These are phyloP conservation scores for Entosphenus tridentatus DNA, from an alignment of 2,113 vertebrate genomes.

Conservation along the genomic window DNA sequence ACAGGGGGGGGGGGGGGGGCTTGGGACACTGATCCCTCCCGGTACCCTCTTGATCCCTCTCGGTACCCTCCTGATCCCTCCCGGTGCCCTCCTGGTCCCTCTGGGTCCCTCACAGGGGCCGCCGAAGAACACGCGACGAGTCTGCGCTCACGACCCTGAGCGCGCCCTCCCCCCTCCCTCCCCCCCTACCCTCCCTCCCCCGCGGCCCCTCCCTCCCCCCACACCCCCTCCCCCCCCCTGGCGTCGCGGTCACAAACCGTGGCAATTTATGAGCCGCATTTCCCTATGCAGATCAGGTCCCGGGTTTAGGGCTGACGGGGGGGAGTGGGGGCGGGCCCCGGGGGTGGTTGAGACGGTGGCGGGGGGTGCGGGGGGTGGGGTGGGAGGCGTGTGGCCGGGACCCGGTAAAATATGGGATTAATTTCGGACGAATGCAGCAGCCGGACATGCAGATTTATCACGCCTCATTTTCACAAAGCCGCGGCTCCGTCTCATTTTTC, in stretches of 20 bases:
- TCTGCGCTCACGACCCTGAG: too few relatives aligned
- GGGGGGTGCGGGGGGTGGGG: not conserved
- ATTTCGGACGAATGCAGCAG: constrained; percentile 7
- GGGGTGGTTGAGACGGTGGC: not conserved
- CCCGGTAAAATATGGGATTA: constrained; percentile 5
- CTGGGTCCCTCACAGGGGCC: too few relatives aligned
- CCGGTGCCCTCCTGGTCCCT: too few relatives aligned
- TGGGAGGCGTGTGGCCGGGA: not conserved
- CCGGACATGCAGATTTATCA: constrained; percentile 36
- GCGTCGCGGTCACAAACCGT: too few relatives aligned
- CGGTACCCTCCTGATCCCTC: too few relatives aligned
- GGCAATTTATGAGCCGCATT: constrained; percentile 4
- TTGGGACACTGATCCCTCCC: not conserved
- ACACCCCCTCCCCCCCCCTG: not conserved
- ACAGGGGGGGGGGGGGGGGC: not conserved
- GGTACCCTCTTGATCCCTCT: too few relatives aligned
- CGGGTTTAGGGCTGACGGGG: not conserved
- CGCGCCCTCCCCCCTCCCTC: too few relatives aligned
- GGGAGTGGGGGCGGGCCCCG: not conserved
- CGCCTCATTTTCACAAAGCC: constrained; percentile 26
- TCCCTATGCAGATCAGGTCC: constrained; percentile 3
- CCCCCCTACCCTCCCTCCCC: not conserved
- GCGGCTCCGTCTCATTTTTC: constrained; percentile 28
- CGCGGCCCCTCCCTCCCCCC: not conserved
- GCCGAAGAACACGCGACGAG: too few relatives aligned